Evolutionary conservation across 2,888 invertebrate genomes (phyloP), one percentile per base, ranked within the genome.

Genomic region (Invenusta paracnida): DNA sequence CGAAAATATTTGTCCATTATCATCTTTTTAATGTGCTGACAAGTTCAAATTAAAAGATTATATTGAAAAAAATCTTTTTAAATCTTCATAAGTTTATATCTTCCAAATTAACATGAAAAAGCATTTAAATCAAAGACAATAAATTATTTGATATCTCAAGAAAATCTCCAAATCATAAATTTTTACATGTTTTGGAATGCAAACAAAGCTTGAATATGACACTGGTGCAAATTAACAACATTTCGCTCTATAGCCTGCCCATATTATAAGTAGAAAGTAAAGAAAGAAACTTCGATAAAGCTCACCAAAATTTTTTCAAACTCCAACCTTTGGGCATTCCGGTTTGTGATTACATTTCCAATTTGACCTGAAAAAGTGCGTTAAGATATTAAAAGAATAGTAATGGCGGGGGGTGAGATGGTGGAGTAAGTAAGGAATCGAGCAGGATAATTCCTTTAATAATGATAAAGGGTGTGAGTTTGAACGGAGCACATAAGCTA

Each of bases 271-370:
- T n/a, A n/a, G n/a, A n/a, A n/a, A n/a, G n/a, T n/a, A n/a, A n/a
- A n/a, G n/a, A n/a, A n/a, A n/a, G n/a, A n/a, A n/a, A n/a, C n/a
- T n/a, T n/a, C n/a, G n/a, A n/a, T n/a, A n/a, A n/a, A n/a, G n/a
- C 92, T 91, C 89, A 93, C 93, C 91, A 97, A 92, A 31, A 97
- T 93, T 88, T 97, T 93, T 92, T 98, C 97, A 90, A 97, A 97
- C 92, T 97, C 97, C 89, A 97, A 93, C 84, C 97, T 94, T 92
- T 96, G 97, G 82, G 97, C 97, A 91, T 97, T 98, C 89, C 97
- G 94, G 92, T 98, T 98, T 84, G 96, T 97, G 92, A 97, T 97
- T 90, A 97, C 97, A 92, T 97, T 97, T 88, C 97, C 97, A 85
- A 98, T 97, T 94, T 98, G 97, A 85, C 97, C 94, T 94, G 90